Conservation (phyloP, 2,113 vertebrate genomes). For the Caranx ignobilis region DNA sequence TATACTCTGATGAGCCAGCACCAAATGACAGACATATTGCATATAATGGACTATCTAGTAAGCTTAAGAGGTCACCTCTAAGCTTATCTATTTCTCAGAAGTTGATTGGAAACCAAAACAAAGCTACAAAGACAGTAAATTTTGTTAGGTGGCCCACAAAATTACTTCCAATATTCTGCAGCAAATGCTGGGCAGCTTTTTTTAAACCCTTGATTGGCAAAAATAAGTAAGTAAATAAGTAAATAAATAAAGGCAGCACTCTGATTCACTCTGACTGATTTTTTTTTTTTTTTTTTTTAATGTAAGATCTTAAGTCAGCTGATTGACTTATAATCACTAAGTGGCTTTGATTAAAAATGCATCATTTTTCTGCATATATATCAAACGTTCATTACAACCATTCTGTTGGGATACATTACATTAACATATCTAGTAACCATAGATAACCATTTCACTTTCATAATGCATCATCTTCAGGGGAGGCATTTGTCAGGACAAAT, state of each 20-base stretch:
- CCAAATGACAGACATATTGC: too few species aligned
- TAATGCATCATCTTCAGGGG: conserved; percentile 28
- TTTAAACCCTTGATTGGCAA: too few species aligned
- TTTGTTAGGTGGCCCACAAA: too few species aligned
- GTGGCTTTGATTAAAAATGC: conserved; percentile 7
- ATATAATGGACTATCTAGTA: too few species aligned
- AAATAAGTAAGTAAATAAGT: too few species aligned
- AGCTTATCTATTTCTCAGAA: too few species aligned
- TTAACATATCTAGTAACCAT: conserved; percentile 31
- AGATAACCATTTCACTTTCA: conserved; percentile 32
- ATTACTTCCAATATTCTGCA: too few species aligned
- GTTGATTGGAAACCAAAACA: too few species aligned
- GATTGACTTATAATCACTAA: background rate
- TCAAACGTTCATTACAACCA: background rate
- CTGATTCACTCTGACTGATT: background rate
- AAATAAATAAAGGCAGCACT: background rate
- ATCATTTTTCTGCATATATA: conserved; percentile 5
- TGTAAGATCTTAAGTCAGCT: background rate
- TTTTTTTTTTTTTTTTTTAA: background rate
- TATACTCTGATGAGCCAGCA: too few species aligned
- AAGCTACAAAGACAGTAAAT: too few species aligned
- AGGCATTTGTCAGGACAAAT: conserved; percentile 38
- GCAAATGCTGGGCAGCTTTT: too few species aligned
- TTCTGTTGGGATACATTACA: conserved; percentile 5
- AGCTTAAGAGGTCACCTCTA: too few species aligned